A percentile compares a stretch with the other conserved stretches of the same genome.
These are phyloP conservation scores for Atlantisia rogersi DNA, from an alignment of 2,113 vertebrate species.

Conservation along the genomic window DNA sequence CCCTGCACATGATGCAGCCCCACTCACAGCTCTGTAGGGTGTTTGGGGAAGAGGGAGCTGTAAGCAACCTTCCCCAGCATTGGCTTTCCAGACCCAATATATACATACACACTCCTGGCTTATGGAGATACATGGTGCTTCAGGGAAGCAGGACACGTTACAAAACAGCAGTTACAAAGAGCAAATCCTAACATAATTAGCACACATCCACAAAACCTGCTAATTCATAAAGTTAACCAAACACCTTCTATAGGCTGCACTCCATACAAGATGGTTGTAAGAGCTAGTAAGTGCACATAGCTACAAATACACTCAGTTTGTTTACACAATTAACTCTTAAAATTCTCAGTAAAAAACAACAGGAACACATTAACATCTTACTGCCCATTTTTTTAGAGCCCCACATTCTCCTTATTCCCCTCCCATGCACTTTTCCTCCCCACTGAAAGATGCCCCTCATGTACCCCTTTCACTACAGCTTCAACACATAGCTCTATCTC, in stretches of 20 bases:
- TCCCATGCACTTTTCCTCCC: not conserved
- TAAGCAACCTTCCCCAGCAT: not conserved
- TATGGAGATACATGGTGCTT: fast-evolving
- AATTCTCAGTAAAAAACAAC: too few species aligned
- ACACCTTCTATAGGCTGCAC: fast-evolving
- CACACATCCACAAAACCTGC: fast-evolving
- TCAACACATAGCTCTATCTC: not conserved
- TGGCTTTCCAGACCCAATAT: too few species aligned
- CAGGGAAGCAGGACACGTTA: fast-evolving
- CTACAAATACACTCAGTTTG: fast-evolving
- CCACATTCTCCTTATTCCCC: fast-evolving
- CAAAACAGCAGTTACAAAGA: not conserved
- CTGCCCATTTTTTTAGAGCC: not conserved
- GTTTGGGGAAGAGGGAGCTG: not conserved
- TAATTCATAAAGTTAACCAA: fast-evolving
- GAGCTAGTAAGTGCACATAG: fast-evolving
- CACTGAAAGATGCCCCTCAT: not conserved
- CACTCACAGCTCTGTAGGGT: fast-evolving
- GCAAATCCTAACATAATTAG: not conserved
- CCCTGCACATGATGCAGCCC: fast-evolving
- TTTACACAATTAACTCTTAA: not conserved
- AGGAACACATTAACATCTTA: not conserved
- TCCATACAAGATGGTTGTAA: fast-evolving
- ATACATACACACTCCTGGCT: fast-evolving
- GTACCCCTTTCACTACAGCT: fast-evolving